A percentile compares a stretch with the other conserved stretches of the same genome.
Conservation (phyloP, 2,113 vertebrate species). For the Pterophyllum scalare region DNA sequence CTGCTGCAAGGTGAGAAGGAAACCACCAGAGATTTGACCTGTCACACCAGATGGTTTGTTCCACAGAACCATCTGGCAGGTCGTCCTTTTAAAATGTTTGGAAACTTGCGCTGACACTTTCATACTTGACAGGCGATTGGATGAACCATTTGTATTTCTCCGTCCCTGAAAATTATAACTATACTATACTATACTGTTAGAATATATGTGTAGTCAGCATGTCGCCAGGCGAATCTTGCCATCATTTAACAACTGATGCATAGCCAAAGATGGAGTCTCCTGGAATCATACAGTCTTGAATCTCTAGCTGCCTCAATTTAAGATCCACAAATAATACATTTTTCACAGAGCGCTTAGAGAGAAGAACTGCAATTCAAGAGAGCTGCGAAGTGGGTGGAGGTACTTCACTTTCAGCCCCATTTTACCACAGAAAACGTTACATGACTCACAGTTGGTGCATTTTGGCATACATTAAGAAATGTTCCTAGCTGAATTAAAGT, state of each 20-base stretch:
- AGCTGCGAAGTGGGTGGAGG: not conserved
- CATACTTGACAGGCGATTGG: not conserved
- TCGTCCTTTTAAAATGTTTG: not conserved
- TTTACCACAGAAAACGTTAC: not conserved
- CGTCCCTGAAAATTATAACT: too few species aligned
- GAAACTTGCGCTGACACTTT: not conserved
- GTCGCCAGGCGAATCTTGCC: not conserved
- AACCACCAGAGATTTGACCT: constrained; percentile 11
- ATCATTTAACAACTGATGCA: not conserved
- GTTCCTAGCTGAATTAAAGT: not conserved
- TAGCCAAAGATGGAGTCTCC: not conserved
- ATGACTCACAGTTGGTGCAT: not conserved
- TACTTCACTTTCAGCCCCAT: not conserved
- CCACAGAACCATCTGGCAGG: not conserved
- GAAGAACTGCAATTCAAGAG: not conserved
- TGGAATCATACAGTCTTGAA: not conserved
- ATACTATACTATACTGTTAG: too few species aligned
- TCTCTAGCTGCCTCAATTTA: not conserved
- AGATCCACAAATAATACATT: not conserved
- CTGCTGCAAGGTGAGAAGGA: not conserved
- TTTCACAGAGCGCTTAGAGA: not conserved
- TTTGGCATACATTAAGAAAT: not conserved
- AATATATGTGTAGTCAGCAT: not conserved
- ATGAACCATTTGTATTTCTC: not conserved
- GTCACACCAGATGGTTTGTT: not conserved